Base-by-base conservation (phyloP, 2,113 vertebrate genomes). In the Megaceryle torquata region DNA sequence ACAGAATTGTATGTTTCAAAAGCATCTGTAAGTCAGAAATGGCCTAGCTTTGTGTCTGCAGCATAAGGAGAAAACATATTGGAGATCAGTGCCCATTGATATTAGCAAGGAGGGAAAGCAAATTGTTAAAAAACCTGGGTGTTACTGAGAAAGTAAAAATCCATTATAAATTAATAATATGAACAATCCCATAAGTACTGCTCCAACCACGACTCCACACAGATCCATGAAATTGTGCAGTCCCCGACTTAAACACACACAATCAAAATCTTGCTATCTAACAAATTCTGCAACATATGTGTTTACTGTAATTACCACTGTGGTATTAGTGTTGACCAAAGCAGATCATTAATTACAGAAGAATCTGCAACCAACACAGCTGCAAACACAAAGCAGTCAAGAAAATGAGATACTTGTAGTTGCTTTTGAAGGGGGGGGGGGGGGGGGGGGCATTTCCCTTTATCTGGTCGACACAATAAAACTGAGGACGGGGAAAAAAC, bases 321-420 rank as follows among this genome's bases (percentile, higher is more conserved):
- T 84, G 81, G 77, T 88, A 70, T 93, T 74, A 75, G 59, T 41
- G 69, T 91, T 94, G 87, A 82, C 69, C 79, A 68, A 95, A 94
- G 82, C 12, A 80, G 64, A 70, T 77, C 78, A 69, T 65, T 89
- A 96, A 91, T 95, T 96, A 94, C 41, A 95, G 69, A 96, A 91
- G 65, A 89, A 84, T 75, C 85, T 74, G 83, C 81, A 94, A 76
- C 71, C 82, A 93, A 93, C 85, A 84, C 80, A 95, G 94, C 95
- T 95, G 93, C 89, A 94, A 92, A 67, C 72, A 91, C 35, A 83
- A 95, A 87, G 64, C 79, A 93, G 82, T 93, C 51, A 93, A 90
- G 85, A 80, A 93, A 96, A 95, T 54, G n/a, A 90, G 71, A 86
- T 83, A 72, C 35, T 90, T 10, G 3, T 76, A 93, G 87, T 54